A percentile compares a stretch with the other conserved stretches of the same genome.
These are phyloP conservation scores for Semaprochilodus insignis DNA, from an alignment of 2,797 vertebrate species.

Conservation along the genomic window DNA sequence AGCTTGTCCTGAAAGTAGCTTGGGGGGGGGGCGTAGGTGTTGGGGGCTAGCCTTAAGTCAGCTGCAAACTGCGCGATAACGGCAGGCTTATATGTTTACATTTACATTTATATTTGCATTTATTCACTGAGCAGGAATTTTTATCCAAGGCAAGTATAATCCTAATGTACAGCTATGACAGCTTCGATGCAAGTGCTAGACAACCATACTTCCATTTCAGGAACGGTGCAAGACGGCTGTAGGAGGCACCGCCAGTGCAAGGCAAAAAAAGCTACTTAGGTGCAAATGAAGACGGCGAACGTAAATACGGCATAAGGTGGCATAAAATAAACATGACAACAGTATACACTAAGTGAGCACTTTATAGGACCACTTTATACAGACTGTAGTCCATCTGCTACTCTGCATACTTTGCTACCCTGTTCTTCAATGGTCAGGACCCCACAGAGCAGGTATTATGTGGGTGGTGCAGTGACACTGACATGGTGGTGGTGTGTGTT, in stretches of 20 bases:
- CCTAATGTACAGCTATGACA: background rate
- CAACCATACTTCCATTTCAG: background rate
- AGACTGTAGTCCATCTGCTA: too few species aligned
- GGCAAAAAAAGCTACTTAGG: background rate
- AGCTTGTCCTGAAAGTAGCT: slow-evolving; percentile 6
- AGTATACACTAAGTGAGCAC: background rate
- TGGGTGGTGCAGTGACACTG: too few species aligned
- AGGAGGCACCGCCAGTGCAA: background rate
- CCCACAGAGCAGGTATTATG: too few species aligned
- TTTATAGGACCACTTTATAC: too few species aligned
- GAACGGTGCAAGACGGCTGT: background rate
- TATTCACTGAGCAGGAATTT: background rate
- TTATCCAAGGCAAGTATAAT: background rate
- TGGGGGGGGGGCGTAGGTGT: background rate
- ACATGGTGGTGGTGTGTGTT: too few species aligned
- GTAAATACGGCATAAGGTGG: background rate
- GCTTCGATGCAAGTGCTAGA: background rate
- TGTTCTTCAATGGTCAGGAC: too few species aligned
- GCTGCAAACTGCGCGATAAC: background rate
- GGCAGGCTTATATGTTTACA: background rate
- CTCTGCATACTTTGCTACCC: too few species aligned
- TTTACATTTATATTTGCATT: background rate
- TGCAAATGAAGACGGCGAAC: background rate
- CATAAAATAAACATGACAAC: background rate
- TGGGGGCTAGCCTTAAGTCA: background rate